phyloP scores from a whole-genome alignment of 2,113 vertebrate species.

The Ochotona princeps region DNA sequence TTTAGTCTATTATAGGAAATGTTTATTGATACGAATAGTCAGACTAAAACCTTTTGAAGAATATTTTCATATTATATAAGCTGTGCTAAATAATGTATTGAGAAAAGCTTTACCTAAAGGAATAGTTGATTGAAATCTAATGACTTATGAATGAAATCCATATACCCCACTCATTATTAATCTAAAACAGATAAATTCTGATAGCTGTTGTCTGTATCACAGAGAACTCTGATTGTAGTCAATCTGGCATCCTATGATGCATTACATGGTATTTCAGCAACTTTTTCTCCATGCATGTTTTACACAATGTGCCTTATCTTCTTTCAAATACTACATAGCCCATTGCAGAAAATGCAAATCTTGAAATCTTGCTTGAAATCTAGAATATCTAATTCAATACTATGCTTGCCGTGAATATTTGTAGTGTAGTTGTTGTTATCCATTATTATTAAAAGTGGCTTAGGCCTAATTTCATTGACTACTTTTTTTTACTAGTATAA shows the following conservation, averaged over 20 bases:
- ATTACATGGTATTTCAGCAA: neutral
- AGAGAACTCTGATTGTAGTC: neutral
- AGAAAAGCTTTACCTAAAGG: constrained; percentile 8
- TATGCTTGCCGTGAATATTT: neutral
- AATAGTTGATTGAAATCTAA: constrained; percentile 28
- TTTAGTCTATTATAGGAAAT: neutral
- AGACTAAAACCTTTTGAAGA: constrained; percentile 27
- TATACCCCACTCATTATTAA: neutral
- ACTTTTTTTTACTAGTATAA: neutral
- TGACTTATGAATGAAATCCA: constrained; percentile 53
- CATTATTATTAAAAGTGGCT: neutral
- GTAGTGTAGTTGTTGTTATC: neutral
- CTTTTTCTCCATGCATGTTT: neutral
- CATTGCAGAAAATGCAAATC: neutral
- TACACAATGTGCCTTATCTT: neutral
- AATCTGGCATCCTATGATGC: neutral
- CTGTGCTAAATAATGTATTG: constrained; percentile 4
- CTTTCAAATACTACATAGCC: neutral
- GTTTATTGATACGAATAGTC: neutral
- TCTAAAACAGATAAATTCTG: constrained; percentile 47
- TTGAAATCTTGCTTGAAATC: neutral
- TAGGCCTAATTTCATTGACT: neutral
- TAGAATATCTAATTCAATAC: neutral
- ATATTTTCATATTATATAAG: neutral
- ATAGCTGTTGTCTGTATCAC: neutral